Conservation (phyloP, 2,113 vertebrate genomes). For the Mormyrus lacerda region DNA sequence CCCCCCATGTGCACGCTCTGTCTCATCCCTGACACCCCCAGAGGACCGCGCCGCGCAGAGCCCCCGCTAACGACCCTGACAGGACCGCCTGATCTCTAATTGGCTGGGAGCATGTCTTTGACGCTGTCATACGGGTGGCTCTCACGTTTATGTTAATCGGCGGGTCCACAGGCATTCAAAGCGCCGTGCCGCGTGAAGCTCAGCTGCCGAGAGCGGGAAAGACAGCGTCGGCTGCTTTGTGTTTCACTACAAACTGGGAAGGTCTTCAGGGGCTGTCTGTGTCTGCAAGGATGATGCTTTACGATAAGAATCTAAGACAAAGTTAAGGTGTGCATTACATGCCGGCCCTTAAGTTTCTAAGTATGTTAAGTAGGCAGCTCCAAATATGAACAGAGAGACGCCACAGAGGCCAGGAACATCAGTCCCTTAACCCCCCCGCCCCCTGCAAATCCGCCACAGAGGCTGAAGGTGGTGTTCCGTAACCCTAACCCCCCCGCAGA, state of each 20-base stretch:
- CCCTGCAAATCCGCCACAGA: background rate
- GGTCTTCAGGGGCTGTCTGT: constrained; percentile 29
- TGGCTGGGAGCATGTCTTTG: constrained; percentile 56
- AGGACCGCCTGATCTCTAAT: constrained; percentile 54
- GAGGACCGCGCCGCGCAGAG: constrained; percentile 48
- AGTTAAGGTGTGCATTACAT: background rate
- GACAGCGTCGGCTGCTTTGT: background rate
- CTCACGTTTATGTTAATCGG: constrained; percentile 60
- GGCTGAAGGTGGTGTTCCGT: background rate
- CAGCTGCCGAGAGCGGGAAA: constrained; percentile 52
- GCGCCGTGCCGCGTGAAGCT: constrained; percentile 49
- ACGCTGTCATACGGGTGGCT: constrained; percentile 58
- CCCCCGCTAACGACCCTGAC: constrained; percentile 56
- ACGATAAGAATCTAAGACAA: background rate
- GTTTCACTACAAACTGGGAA: background rate
- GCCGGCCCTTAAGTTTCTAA: background rate
- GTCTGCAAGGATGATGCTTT: constrained; percentile 78
- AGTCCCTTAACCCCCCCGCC: background rate
- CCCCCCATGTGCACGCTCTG: constrained; percentile 42
- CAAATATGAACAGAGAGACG: background rate
- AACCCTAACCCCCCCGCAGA: background rate
- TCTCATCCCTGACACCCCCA: constrained; percentile 58
- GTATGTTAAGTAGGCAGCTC: background rate
- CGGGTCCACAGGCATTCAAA: constrained; percentile 60
- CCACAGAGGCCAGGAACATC: background rate